These are phyloP conservation scores for Thinocorus orbignyianus DNA, from an alignment of 2,113 vertebrate genomes.

Conservation along the genomic window DNA sequence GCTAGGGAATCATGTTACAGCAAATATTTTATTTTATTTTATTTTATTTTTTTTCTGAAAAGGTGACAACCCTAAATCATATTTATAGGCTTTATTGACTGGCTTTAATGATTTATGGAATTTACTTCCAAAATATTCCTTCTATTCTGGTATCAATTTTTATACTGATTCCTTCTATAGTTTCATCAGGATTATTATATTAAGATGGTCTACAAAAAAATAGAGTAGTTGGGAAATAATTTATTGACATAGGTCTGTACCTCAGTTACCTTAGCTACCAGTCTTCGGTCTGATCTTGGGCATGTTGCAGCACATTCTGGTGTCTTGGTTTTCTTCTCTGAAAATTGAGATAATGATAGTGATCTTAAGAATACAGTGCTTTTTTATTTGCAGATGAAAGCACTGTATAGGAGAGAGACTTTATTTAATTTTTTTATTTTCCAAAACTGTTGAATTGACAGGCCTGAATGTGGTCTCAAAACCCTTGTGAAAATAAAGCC, in stretches of 20 bases:
- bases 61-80: background rate
- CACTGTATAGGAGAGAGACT: background rate
- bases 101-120: background rate
- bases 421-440: background rate
- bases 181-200: background rate
- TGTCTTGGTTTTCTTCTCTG: conserved; percentile 29
- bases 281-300: background rate
- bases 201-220: background rate
- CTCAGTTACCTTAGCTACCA: background rate
- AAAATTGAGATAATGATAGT: conserved; percentile 40
- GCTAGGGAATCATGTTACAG: background rate
- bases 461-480: background rate
- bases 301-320: background rate
- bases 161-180: background rate
- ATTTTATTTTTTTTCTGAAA: background rate
- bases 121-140: background rate
- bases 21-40: background rate
- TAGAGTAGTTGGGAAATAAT: background rate
- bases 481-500: background rate
- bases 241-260: background rate
- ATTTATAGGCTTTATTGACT: background rate
- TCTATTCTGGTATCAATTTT: background rate
- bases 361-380: background rate
- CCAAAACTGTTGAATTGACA: background rate
- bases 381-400: conserved; percentile 52